Base-by-base conservation (phyloP, 2,797 vertebrate genomes). In the Acanthurus leucopareius region DNA sequence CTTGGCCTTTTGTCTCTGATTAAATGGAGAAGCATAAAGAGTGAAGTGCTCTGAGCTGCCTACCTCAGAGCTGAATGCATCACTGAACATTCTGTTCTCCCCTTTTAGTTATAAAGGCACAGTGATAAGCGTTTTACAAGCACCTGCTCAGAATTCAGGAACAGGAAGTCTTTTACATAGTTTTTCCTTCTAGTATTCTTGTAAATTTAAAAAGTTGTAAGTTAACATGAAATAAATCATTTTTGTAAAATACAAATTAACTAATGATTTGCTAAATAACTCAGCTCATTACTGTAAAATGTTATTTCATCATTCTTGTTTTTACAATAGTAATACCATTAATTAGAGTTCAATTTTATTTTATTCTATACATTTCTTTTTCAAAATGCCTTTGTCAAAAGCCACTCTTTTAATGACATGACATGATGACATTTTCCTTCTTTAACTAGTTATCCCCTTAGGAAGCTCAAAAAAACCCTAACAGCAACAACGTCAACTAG, bases 1-100 rank as follows among this genome's bases (percentile, higher is more conserved):
- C 75, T 79, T 88, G 84, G 80, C 86, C 86, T 90, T 92, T 91
- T 87, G 88, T 86, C 77, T 84, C 82, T 83, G 73, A 89, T 90
- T 89, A 85, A 85, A 88, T 59, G 49, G 49, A 80, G 73, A 73
- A 38, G 60, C 61, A 77, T 69, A 28, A 71, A 54, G 74, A 35
- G 32, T 35, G 32, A 35, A 72, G 10, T 59, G 70, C 66, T 67
- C 51, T 11, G 25, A 57, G 71, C 83, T 52, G 82, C 69, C 77
- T 49, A 62, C 67, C 25, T 83, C 66, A 0, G 22, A 67, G 71
- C 83, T 59, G 49, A 86, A 77, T 10, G 70, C 66, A 67, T 32
- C 62, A 74, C 45, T 1, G 47, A 81, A 90, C 81, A 88, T 70
- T 79, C 52, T 81, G 79, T 88, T 77, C 77, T 83, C 69, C 75